Evolutionary conservation across 2,888 invertebrate genomes (phyloP).

Genomic region (Meghimatium bilineatum): DNA sequence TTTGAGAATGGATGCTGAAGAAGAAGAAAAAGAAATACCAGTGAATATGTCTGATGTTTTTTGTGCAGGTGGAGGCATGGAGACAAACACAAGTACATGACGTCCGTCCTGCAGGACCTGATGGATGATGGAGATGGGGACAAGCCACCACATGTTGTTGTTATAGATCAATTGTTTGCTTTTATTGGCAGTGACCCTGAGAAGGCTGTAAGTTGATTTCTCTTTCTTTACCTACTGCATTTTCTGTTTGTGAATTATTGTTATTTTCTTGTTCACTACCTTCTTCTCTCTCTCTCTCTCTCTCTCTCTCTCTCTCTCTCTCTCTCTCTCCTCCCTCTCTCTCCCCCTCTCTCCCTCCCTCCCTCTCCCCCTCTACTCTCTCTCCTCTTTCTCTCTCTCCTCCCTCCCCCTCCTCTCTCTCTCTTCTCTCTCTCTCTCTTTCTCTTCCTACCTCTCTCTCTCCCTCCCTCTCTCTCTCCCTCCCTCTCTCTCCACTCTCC

Average conservation of each 20-base stretch:
- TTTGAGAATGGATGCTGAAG: no score
- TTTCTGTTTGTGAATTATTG: background rate
- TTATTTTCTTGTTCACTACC: no score
- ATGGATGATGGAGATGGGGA: constrained; percentile 69
- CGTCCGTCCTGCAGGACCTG: constrained; percentile 69
- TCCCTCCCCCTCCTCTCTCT: no score
- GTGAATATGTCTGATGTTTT: background rate
- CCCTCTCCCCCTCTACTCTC: no score
- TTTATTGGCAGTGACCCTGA: constrained; percentile 76
- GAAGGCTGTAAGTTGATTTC: constrained; percentile 69
- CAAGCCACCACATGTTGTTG: constrained; percentile 69
- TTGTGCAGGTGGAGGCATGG: constrained; percentile 63
- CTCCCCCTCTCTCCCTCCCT: no score
- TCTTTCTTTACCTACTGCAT: no score
- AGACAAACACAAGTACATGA: constrained; percentile 59
- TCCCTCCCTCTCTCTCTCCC: background rate
- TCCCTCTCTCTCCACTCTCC: background rate
- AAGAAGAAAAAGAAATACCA: no score
- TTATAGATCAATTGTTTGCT: constrained; percentile 75
- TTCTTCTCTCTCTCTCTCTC: background rate
- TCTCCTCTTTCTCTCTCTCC: no score
- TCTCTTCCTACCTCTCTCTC: background rate
- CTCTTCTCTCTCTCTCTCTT: background rate
- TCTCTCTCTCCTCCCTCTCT: no score
- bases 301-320: background rate